A percentile compares a stretch with the other conserved stretches of the same genome.
Conservation (phyloP, 2,113 vertebrate species). For the Indicator maculatus region DNA sequence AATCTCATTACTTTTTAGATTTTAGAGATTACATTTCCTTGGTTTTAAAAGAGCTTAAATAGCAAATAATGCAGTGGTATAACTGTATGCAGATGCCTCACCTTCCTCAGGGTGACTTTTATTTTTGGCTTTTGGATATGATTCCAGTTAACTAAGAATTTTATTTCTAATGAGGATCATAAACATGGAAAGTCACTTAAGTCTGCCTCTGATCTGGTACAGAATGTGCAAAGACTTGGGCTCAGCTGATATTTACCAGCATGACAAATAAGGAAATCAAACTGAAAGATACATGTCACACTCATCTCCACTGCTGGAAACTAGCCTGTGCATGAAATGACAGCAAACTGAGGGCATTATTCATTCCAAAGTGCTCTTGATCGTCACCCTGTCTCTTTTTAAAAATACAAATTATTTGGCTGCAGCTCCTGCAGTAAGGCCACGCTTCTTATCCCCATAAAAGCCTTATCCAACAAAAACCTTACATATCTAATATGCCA, state of each 20-base stretch:
- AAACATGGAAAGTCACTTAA: not conserved
- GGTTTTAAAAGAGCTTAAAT: not conserved
- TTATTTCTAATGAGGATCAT: not conserved
- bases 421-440: not conserved
- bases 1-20: not conserved
- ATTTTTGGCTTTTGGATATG: not conserved
- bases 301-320: not conserved
- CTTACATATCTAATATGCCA: not conserved
- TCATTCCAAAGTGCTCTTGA: not conserved
- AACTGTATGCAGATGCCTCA: not conserved
- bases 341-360: not conserved
- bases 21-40: not conserved
- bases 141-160: not conserved
- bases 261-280: not conserved
- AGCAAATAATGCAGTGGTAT: not conserved
- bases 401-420: not conserved
- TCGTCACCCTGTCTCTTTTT: not conserved
- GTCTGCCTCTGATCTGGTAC: not conserved
- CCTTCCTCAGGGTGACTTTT: not conserved
- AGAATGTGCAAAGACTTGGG: not conserved
- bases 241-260: not conserved
- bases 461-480: not conserved
- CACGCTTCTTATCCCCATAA: not conserved
- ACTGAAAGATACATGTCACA: not conserved
- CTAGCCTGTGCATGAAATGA: not conserved